Base-by-base conservation (phyloP, 2,113 vertebrate species). In the Antennarius striatus region DNA sequence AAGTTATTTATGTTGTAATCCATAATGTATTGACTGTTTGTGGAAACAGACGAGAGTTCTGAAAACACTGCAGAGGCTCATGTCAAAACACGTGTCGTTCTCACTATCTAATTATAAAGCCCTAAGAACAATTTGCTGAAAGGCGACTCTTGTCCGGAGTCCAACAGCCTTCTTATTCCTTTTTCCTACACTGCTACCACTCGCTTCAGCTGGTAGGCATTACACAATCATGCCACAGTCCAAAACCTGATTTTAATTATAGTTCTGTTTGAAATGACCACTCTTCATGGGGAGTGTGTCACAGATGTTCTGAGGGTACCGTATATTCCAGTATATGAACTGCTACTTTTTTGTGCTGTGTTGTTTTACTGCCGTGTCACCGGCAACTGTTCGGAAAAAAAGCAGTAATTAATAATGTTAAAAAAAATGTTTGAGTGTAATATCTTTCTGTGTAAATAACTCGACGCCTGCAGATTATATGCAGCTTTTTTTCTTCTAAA, bases 71-170 rank as follows among this genome's bases (percentile, higher is more conserved):
- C 7, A 54, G 15, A 1, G 56, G 40, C 17, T 51, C 64, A 9
- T 28, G 63, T 63, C 50, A 51, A 45, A 17, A 16, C 54, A 68
- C 11, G 50, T 67, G 42, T 46, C 29, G 2, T 22, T 40, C 39
- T 40, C 39, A 40, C 39, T 10, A n/a, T 62, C 46, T 68, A 22
- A 70, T 76, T 43, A 51, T 15, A 68, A 59, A 28, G 17, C 43
- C 42, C 14, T 9, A 29, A 65, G 47, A 56, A n/a, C 32, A 22
- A 1, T 40, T 6, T 6, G 42, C 53, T 36, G 15, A 0, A 12
- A 29, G 67, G 46, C 51, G 13, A 47, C 12, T 15, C 48, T 16
- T 50, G 48, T 50, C 48, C 9, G 5, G 4, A 16, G 3, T 50
- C 48, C n/a, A n/a, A 50, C 29, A 10, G 47, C 10, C 2, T 1